Conservation (phyloP, 2,113 vertebrate species). For the Sphaerodactylus townsendi region DNA sequence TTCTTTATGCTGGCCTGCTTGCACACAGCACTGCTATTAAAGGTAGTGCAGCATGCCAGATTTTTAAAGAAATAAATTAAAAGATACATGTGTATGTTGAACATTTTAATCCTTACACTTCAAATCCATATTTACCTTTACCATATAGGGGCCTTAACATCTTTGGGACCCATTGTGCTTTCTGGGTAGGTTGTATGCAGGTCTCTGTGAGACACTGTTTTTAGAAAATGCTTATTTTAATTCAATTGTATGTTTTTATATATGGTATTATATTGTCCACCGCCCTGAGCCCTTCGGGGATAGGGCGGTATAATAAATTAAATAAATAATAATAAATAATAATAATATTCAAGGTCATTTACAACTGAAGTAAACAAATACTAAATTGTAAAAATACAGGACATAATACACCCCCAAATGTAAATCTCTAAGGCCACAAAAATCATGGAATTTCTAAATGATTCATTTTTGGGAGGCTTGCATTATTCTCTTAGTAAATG, state of each 20-base stretch:
- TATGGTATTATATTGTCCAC: too few species aligned
- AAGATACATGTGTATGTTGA: neutral
- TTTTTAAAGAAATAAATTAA: neutral
- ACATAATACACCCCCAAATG: neutral
- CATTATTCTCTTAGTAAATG: neutral
- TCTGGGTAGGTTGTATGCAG: too few species aligned
- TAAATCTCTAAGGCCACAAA: neutral
- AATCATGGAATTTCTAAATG: neutral
- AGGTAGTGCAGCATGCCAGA: neutral
- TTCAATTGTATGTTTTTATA: too few species aligned
- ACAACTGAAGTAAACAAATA: neutral
- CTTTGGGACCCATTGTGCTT: too few species aligned
- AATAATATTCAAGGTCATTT: neutral
- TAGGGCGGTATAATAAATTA: too few species aligned
- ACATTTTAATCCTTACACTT: neutral
- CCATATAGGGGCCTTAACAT: too few species aligned
- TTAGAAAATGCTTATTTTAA: too few species aligned
- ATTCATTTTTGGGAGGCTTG: neutral
- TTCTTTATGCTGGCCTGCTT: neutral
- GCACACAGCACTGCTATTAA: neutral
- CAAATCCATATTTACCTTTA: too few species aligned
- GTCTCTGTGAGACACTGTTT: too few species aligned
- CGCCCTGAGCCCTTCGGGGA: too few species aligned
- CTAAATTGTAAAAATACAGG: neutral
- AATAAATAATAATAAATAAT: too few species aligned